Percentiles rank a stretch among this genome's conserved stretches.
Conservation (phyloP, 1,140 invertebrate species). For the Steinernema feltiae region DNA sequence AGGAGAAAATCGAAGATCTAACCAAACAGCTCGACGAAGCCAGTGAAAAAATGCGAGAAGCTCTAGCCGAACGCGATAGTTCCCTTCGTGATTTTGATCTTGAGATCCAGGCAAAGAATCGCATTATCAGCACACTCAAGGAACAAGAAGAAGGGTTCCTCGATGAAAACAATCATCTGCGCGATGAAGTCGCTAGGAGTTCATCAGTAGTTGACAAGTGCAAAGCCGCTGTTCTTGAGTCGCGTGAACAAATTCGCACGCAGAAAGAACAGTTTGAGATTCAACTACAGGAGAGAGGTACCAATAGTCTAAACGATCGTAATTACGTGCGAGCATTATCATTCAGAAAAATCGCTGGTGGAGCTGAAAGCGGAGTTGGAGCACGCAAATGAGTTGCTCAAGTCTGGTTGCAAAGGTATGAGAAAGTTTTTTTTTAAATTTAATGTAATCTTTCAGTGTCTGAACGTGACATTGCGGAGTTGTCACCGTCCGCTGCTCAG, state of each 20-base stretch:
- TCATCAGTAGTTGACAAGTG: too few species aligned
- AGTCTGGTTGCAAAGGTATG: not conserved
- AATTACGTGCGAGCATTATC: too few species aligned
- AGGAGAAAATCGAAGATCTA: not conserved
- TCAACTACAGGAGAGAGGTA: too few species aligned
- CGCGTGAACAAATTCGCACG: too few species aligned
- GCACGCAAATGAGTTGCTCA: not conserved
- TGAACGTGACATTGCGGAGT: conserved; percentile 1
- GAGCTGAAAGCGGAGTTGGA: too few species aligned
- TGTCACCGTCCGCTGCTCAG: not conserved
- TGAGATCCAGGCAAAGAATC: not conserved
- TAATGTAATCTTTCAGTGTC: not conserved
- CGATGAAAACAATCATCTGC: not conserved
- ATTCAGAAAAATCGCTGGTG: too few species aligned
- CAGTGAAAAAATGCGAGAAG: not conserved
- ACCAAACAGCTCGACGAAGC: not conserved
- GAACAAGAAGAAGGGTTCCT: not conserved
- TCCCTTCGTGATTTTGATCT: not conserved
- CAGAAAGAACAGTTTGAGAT: too few species aligned
- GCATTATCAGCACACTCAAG: not conserved
- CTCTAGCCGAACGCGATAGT: not conserved
- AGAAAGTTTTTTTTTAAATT: not conserved
- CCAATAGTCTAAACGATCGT: too few species aligned
- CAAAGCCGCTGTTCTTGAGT: too few species aligned
- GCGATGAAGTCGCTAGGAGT: too few species aligned